Evolutionary conservation across 2,888 invertebrate species (phyloP).

Genomic region (Cataglyphis cursor): DNA sequence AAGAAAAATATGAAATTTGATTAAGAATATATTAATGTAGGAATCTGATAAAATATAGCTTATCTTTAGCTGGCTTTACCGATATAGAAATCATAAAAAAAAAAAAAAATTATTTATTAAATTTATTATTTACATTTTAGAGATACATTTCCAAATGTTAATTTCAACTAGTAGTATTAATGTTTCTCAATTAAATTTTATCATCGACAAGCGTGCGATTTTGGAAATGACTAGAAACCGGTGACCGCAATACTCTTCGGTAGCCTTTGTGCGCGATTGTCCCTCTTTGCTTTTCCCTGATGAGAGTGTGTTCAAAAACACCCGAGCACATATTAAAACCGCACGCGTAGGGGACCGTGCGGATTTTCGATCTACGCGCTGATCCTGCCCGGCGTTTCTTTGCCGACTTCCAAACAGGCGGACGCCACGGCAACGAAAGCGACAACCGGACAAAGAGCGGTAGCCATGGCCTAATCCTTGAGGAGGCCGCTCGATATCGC

Average conservation of each 20-base stretch:
- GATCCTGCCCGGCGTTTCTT: slow-evolving; percentile 40
- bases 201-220: slow-evolving; percentile 25
- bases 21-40: not conserved
- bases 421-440: slow-evolving; percentile 48
- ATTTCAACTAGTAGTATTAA: not conserved
- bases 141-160: slow-evolving; percentile 4
- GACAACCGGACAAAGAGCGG: slow-evolving; percentile 57
- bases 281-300: slow-evolving; percentile 24
- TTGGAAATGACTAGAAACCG: slow-evolving; percentile 28
- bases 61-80: not conserved
- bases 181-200: not conserved
- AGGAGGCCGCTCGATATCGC: slow-evolving; percentile 65
- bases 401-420: slow-evolving; percentile 53
- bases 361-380: slow-evolving; percentile 49
- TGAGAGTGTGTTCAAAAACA: slow-evolving; percentile 40
- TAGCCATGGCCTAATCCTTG: slow-evolving; percentile 74
- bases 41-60: not conserved
- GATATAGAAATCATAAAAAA: not conserved
- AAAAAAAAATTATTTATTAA: not conserved
- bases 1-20: not conserved
- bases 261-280: slow-evolving; percentile 32
- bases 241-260: slow-evolving; percentile 45
- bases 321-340: slow-evolving; percentile 53
- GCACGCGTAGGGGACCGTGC: slow-evolving; percentile 46
- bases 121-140: not conserved